A percentile compares a stretch with the other conserved stretches of the same genome.
phyloP scores from a whole-genome alignment of 2,797 vertebrate genomes.

The Fratercula arctica region DNA sequence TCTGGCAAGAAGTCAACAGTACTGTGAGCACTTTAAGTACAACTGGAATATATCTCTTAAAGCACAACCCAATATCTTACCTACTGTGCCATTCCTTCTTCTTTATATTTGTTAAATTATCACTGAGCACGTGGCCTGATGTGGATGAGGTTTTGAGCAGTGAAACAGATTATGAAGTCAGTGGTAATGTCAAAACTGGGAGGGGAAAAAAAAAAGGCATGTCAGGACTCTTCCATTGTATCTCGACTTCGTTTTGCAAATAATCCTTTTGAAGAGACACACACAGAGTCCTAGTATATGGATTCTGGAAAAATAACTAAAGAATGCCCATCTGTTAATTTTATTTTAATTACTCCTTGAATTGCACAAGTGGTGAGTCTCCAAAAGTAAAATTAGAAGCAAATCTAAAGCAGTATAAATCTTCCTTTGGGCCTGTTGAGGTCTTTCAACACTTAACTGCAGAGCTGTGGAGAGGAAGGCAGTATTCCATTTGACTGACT shows the following conservation, averaged over 20 bases:
- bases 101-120: background rate
- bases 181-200: background rate
- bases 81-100: background rate
- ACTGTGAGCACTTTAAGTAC: background rate
- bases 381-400: background rate
- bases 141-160: background rate
- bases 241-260: background rate
- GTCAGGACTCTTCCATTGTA: background rate
- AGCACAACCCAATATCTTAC: background rate
- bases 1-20: background rate
- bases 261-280: background rate
- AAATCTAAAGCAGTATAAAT: background rate
- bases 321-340: background rate
- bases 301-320: background rate
- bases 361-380: background rate
- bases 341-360: background rate
- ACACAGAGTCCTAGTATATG: background rate
- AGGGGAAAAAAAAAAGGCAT: background rate
- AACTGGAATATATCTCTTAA: background rate
- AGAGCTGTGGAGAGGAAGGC: background rate
- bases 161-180: background rate
- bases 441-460: background rate
- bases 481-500: background rate
- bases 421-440: background rate
- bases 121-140: fast-evolving